Evolutionary conservation across 2,113 vertebrate species (phyloP), one percentile per base, ranked within the genome.

Genomic region (Lathamus discolor): DNA sequence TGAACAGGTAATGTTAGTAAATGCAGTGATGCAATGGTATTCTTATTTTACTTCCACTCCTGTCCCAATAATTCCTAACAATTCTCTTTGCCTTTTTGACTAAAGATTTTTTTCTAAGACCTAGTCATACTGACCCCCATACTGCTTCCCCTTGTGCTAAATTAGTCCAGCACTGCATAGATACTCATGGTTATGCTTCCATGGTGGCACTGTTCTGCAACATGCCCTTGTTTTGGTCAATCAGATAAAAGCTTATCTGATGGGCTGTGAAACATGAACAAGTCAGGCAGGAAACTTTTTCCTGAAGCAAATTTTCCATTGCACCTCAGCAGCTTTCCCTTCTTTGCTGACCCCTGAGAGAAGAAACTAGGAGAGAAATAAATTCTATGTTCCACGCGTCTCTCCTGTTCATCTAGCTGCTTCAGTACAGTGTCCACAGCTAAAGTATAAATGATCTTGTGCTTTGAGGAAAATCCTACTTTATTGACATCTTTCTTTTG

Each of bases 1-100:
- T n/a, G 55, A 59, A 75, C 23, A 18, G 25, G 25, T 59, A 5
- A 25, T 52, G 11, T 76, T 75, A 80, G 23, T 23, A 19, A 61
- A 48, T 1, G 8, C 25, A 29, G 31, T 48, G 46, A 64, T 2
- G 3, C 52, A 48, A 48, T 0, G 0, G 29, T 16, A n/a, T 51
- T 70, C 68, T 59, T 29, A 46, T 54, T 75, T 64, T 69, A 61
- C 68, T 91, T 76, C 31, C 18, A 43, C 37, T 66, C 23, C 51
- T 61, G 28, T 49, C 11, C 22, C 62, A 61, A 6, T 74, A 48
- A 88, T 17, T 80, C 33, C 19, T 66, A 80, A 80, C 18, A 54
- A 35, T 76, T 73, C 23, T 33, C 18, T 28, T 67, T 52, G 20
- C 20, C 19, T 70, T 78, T 86, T 43, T 49, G 24, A 39, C 29